Evolutionary conservation across 2,113 vertebrate species (phyloP).

Genomic region (Scomber japonicus): DNA sequence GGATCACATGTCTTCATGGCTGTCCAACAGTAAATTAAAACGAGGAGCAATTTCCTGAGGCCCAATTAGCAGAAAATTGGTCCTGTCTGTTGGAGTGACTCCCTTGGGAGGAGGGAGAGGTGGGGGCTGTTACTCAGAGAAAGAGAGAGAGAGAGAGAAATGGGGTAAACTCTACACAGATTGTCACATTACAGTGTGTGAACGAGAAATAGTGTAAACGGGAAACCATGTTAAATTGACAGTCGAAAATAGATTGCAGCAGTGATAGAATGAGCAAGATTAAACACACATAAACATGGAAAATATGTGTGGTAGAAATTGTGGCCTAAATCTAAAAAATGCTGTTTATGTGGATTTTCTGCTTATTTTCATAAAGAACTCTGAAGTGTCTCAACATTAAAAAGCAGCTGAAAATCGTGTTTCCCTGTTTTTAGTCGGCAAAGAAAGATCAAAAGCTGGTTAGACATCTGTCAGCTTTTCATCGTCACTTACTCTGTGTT

Average conservation of each 20-base stretch:
- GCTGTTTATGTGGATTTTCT: not conserved
- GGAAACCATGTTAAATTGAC: conserved; percentile 10
- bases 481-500: no score
- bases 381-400: not conserved
- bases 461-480: no score
- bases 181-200: conserved; percentile 37
- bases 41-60: conserved; percentile 85
- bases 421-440: no score
- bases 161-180: conserved; percentile 36
- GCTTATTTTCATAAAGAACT: not conserved
- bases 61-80: conserved; percentile 88
- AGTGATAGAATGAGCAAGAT: not conserved
- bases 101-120: conserved; percentile 55
- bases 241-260: not conserved
- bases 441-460: no score
- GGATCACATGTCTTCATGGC: conserved; percentile 82
- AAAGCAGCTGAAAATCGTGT: not conserved
- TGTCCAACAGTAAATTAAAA: conserved; percentile 85
- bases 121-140: conserved; percentile 30
- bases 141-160: conserved; percentile 12
- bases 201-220: conserved; percentile 7
- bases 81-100: conserved; percentile 83
- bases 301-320: not conserved
- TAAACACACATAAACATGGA: not conserved
- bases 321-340: not conserved